Evolutionary conservation across 2,113 vertebrate genomes (phyloP).

Genomic region (Corythoichthys intestinalis): DNA sequence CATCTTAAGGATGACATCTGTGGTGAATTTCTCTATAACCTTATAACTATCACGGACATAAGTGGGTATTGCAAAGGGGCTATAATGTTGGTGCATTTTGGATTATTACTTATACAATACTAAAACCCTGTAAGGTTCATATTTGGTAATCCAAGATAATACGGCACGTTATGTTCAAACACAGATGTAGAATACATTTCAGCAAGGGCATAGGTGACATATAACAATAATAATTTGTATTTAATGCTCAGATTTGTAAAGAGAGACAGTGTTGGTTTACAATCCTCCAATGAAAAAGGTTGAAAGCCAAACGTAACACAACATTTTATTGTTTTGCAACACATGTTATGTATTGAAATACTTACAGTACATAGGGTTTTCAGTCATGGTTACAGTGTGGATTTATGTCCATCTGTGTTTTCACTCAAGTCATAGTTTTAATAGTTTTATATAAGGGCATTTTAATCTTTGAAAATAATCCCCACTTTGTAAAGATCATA

Average conservation of each 20-base stretch:
- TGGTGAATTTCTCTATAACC: conserved; percentile 83
- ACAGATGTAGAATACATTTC: conserved; percentile 80
- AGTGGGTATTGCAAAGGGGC: conserved; percentile 33
- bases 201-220: conserved; percentile 77
- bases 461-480: conserved; percentile 42
- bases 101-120: conserved; percentile 85
- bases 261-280: conserved; percentile 60
- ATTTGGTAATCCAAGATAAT: conserved; percentile 82
- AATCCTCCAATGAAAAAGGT: conserved; percentile 41
- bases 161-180: conserved; percentile 79
- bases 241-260: conserved; percentile 69
- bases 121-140: conserved; percentile 78
- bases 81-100: conserved; percentile 54
- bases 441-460: conserved; percentile 18
- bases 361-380: conserved; percentile 35
- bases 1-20: conserved; percentile 86
- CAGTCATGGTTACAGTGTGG: conserved; percentile 42
- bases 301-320: conserved; percentile 60
- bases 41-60: conserved; percentile 75
- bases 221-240: conserved; percentile 75
- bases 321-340: conserved; percentile 52
- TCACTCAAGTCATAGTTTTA: conserved; percentile 24
- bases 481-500: conserved; percentile 24
- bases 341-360: conserved; percentile 48
- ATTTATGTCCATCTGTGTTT: conserved; percentile 46